phyloP scores from a whole-genome alignment of 2,797 vertebrate species.

The Thripadectes ignobilis region DNA sequence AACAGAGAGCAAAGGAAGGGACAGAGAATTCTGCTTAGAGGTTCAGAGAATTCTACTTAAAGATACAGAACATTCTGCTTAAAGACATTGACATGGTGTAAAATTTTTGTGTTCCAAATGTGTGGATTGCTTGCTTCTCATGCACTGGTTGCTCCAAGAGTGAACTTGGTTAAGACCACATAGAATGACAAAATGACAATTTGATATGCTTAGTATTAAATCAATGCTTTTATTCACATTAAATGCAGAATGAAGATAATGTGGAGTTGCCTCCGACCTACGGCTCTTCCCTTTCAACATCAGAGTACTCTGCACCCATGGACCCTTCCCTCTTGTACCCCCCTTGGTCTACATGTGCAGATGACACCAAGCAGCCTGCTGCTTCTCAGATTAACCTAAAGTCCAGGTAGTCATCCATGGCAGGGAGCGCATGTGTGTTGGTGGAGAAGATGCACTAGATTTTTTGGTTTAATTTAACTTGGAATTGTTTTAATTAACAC shows the following conservation, averaged over 20 bases:
- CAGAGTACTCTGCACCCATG: constrained; percentile 70
- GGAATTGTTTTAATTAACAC: background rate
- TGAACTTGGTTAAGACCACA: background rate
- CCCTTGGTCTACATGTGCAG: constrained; percentile 82
- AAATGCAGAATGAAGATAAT: constrained; percentile 77
- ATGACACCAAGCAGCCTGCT: constrained; percentile 76
- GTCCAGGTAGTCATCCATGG: constrained; percentile 78
- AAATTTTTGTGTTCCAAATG: background rate
- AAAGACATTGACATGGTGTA: background rate
- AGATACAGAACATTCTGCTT: background rate
- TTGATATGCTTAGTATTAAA: background rate
- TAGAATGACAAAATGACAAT: background rate
- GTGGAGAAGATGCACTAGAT: background rate
- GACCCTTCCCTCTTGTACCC: constrained; percentile 72
- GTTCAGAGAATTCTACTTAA: background rate
- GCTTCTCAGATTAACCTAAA: constrained; percentile 76
- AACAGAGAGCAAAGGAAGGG: background rate
- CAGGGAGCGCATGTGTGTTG: background rate
- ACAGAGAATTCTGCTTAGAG: background rate
- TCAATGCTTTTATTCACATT: constrained; percentile 14
- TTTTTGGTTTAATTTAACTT: background rate
- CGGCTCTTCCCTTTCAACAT: constrained; percentile 67
- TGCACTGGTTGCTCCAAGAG: background rate
- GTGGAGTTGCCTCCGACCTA: constrained; percentile 71
- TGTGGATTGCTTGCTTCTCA: background rate